Evolutionary conservation across 2,113 vertebrate genomes (phyloP).

Genomic region (Gobiocypris rarus): DNA sequence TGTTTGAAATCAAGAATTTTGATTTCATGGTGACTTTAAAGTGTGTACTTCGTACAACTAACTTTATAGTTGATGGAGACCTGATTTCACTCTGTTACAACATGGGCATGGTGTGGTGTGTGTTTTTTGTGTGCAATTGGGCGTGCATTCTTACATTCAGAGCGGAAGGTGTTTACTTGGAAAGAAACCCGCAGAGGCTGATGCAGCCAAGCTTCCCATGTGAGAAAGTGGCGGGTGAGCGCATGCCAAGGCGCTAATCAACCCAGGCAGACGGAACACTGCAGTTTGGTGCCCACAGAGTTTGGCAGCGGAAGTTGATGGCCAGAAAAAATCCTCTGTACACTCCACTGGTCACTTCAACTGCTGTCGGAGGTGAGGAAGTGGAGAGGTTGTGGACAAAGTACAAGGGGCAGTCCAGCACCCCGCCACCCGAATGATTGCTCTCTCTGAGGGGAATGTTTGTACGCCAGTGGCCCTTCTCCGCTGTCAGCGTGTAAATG

Average conservation of each 20-base stretch:
- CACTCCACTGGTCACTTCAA: conserved; percentile 1
- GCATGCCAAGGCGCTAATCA: conserved; percentile 50
- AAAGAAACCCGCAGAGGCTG: conserved; percentile 32
- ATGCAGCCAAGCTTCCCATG: conserved; percentile 50
- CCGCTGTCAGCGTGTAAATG: conserved; percentile 18
- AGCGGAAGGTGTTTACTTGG: conserved; percentile 18
- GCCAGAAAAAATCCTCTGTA: conserved; percentile 29
- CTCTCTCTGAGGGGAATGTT: conserved; percentile 8
- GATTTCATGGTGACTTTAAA: no score
- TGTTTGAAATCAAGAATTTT: no score
- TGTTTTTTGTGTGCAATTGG: conserved; percentile 1
- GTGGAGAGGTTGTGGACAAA: neutral
- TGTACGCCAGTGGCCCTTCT: neutral
- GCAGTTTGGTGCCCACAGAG: conserved; percentile 43
- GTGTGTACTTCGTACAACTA: no score
- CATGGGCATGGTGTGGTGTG: neutral
- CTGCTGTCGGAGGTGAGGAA: conserved; percentile 19
- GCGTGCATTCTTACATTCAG: neutral
- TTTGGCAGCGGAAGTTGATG: conserved; percentile 25
- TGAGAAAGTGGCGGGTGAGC: conserved; percentile 38
- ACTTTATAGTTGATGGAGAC: no score
- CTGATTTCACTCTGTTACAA: no score
- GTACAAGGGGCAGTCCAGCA: conserved; percentile 14
- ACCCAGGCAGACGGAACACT: conserved; percentile 46
- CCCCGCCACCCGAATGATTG: conserved; percentile 6